Evolutionary conservation across 2,113 vertebrate species (phyloP).

Genomic region (Sphaerodactylus townsendi): DNA sequence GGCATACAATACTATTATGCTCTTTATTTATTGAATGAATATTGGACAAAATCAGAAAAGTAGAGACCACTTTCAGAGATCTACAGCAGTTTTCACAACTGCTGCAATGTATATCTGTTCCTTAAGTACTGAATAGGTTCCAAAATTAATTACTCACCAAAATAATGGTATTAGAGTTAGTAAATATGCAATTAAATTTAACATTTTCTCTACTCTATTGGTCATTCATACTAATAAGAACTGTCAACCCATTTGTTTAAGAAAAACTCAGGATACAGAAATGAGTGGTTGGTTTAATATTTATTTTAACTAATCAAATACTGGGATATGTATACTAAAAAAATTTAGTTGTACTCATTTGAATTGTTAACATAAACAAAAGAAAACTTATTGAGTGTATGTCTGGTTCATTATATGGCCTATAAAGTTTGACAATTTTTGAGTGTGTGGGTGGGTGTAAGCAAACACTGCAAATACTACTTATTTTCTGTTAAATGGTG

Average conservation of each 20-base stretch:
- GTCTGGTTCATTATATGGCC: not conserved
- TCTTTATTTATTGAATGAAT: not conserved
- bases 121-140: not conserved
- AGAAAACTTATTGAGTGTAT: not conserved
- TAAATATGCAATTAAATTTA: too few relatives aligned
- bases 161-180: not conserved
- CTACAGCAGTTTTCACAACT: not conserved
- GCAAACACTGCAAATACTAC: not conserved
- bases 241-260: not conserved
- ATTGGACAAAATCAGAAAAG: not conserved
- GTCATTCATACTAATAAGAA: not conserved
- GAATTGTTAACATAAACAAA: conserved; percentile 6
- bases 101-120: not conserved
- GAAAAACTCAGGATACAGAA: not conserved
- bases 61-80: not conserved
- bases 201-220: not conserved
- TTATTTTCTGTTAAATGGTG: not conserved
- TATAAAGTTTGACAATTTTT: too few relatives aligned
- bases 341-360: conserved; percentile 7
- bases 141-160: not conserved
- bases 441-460: not conserved
- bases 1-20: not conserved
- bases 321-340: not conserved
- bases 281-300: not conserved
- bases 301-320: conserved; percentile 10